Evolutionary conservation across 1,140 invertebrate species (phyloP).

Genomic region (Zaprionus lachaisei): DNA sequence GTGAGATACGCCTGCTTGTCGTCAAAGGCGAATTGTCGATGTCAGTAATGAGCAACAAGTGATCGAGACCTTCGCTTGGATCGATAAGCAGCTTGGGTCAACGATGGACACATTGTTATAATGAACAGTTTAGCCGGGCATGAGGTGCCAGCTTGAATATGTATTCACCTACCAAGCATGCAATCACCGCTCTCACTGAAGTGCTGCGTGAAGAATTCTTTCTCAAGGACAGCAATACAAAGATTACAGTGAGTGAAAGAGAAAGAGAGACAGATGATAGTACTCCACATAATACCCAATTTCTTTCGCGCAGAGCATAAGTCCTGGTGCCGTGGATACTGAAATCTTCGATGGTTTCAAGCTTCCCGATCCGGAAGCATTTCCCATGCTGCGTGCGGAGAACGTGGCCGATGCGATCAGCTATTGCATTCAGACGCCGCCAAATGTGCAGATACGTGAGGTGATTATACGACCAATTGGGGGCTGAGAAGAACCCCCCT

Average conservation of each 20-base stretch:
- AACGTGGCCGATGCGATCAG: not conserved
- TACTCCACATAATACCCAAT: not conserved
- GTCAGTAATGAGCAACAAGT: not conserved
- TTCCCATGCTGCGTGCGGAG: not conserved
- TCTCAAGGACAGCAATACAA: not conserved
- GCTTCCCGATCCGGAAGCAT: not conserved
- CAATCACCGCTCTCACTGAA: not conserved
- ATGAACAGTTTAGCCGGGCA: not conserved
- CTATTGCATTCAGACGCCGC: not conserved
- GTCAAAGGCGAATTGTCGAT: not conserved
- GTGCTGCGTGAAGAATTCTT: not conserved
- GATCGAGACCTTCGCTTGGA: not conserved
- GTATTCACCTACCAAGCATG: not conserved
- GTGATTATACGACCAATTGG: not conserved
- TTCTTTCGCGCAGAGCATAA: not conserved
- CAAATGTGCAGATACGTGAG: conserved; percentile 4
- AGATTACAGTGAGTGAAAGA: not conserved
- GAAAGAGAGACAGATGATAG: not conserved
- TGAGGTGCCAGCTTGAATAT: not conserved
- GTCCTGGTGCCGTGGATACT: not conserved
- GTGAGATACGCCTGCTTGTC: no score
- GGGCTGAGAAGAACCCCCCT: not conserved
- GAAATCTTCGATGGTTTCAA: not conserved
- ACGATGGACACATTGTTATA: not conserved
- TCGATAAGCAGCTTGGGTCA: not conserved